phyloP scores from a whole-genome alignment of 2,888 invertebrate species.

The Amphipoea oculea region DNA sequence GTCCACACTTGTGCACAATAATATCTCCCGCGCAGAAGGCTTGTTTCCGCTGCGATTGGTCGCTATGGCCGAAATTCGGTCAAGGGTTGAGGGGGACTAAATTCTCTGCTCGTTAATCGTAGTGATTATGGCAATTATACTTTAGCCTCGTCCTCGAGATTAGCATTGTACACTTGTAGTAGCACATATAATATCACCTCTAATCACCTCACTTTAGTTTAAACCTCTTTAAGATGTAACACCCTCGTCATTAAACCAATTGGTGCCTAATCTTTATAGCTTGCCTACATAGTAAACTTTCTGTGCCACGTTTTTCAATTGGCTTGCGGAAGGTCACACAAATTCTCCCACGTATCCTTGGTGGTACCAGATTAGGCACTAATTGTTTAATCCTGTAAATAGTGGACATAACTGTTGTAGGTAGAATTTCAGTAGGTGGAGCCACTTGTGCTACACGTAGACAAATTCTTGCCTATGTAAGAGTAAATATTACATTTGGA shows the following conservation, averaged over 20 bases:
- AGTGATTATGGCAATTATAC: not conserved
- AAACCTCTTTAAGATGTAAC: no score
- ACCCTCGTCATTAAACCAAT: constrained; percentile 26
- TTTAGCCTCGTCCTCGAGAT: no score
- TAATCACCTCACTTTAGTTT: no score
- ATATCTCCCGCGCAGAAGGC: not conserved
- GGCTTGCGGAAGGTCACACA: constrained; percentile 9
- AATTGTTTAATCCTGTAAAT: constrained; percentile 38
- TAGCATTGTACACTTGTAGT: no score
- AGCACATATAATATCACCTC: no score
- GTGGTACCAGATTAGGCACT: constrained; percentile 23
- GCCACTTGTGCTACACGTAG: not conserved
- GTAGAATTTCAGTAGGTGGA: not conserved
- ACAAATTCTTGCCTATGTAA: not conserved
- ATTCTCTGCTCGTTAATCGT: constrained; percentile 24
- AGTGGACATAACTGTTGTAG: constrained; percentile 1
- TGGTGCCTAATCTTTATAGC: constrained; percentile 17
- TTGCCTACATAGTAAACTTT: constrained; percentile 3
- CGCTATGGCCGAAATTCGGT: not conserved
- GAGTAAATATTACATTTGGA: not conserved
- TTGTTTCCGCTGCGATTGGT: not conserved
- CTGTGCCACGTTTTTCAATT: constrained; percentile 6
- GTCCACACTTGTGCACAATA: not conserved
- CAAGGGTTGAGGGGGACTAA: constrained; percentile 5
- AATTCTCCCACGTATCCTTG: constrained; percentile 13